Percentiles rank a stretch among this genome's conserved stretches.
Evolutionary conservation across 2,113 vertebrate species (phyloP).

Genomic region (Junco hyemalis): DNA sequence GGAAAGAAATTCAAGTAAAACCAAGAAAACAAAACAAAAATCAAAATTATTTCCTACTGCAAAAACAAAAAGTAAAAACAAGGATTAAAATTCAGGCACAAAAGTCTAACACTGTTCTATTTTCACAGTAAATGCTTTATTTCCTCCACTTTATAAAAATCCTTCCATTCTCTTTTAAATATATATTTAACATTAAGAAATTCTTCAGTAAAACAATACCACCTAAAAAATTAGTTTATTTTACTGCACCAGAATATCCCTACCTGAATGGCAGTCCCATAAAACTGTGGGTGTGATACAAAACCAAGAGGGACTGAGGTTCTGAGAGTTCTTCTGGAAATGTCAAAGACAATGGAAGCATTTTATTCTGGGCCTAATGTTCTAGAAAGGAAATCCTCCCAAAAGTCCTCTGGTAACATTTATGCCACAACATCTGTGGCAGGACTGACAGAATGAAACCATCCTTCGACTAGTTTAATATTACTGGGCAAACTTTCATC

Average conservation of each 20-base stretch:
- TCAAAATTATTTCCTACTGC: background rate
- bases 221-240: background rate
- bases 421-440: background rate
- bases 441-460: background rate
- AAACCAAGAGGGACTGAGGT: background rate
- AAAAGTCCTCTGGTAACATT: background rate
- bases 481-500: background rate
- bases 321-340: background rate
- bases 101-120: background rate
- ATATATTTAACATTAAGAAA: background rate
- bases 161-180: background rate
- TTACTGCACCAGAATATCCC: background rate
- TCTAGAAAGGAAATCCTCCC: background rate
- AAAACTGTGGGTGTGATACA: background rate
- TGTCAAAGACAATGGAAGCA: background rate
- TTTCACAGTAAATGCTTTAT: background rate
- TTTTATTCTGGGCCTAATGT: background rate
- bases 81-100: background rate
- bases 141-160: background rate
- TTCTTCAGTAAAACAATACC: background rate
- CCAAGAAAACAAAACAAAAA: background rate
- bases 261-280: background rate
- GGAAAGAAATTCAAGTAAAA: background rate
- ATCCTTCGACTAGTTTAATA: background rate
- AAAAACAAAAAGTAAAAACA: background rate